Base-by-base conservation (phyloP, 2,113 vertebrate genomes). In the Antidorcas marsupialis region DNA sequence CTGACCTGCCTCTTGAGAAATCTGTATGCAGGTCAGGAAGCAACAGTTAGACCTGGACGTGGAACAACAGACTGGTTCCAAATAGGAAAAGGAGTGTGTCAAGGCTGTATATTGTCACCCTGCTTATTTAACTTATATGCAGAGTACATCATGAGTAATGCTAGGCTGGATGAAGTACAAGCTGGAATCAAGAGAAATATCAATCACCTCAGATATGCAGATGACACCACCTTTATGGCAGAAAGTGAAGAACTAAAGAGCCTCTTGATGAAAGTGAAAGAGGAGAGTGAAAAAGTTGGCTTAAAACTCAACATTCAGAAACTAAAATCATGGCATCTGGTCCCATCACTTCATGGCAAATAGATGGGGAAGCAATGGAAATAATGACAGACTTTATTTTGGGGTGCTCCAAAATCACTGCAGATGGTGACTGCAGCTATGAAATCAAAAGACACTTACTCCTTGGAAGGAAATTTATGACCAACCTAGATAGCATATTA, bases 361-460 rank as follows among this genome's bases (percentile, higher is more conserved):
- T 71, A 71, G n/a, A 71, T 71, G n/a, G n/a, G 67, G 9, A 71
- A 71, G 17, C n/a, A 36, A 6, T 36, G n/a, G 64, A 36, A 71
- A 11, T 8, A 71, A 5, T 71, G n/a, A 36, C 19, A 36, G 64
- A 36, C 64, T 64, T 64, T 21, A 21, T 36, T 71, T 36, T 36
- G 5, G 0, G 0, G n/a, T 4, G 17, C 17, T 71, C 4, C n/a
- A 36, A 36, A 71, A 71, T 71, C n/a, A 71, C 64, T 21, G 2
- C n/a, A 21, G 17, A 21, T 71, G n/a, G 5, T 71, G n/a, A 71
- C 9, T 71, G 4, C n/a, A 71, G 64, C 64, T 19, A 23, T 71
- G 64, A 71, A 71, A 36, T 71, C 2, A 36, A 36, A 36, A 71
- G n/a, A 12, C 15, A 4, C 8, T 71, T 71, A 71, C n/a, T 39